A percentile compares a stretch with the other conserved stretches of the same genome.
phyloP scores from a whole-genome alignment of 2,888 invertebrate species.

The Mimachlamys varia region DNA sequence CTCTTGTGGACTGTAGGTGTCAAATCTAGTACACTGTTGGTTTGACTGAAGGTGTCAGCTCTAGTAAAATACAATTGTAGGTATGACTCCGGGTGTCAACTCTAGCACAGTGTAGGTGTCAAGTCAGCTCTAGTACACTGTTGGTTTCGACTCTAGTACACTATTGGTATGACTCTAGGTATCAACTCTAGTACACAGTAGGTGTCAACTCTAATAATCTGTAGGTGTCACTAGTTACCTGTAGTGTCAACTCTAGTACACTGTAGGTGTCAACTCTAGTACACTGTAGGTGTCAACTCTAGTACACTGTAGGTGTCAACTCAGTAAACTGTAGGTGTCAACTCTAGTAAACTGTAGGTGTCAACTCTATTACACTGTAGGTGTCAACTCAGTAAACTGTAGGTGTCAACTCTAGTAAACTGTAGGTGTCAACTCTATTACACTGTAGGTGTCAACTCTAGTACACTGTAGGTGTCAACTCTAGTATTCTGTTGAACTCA shows the following conservation, averaged over 20 bases:
- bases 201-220: background rate
- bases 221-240: background rate
- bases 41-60: background rate
- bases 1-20: background rate
- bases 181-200: background rate
- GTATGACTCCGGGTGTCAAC: background rate
- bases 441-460: background rate
- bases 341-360: background rate
- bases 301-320: too few relatives aligned
- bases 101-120: background rate
- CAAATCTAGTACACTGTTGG: background rate
- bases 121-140: background rate
- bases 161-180: background rate
- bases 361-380: background rate
- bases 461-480: background rate
- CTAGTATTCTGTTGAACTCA: too few relatives aligned
- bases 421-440: too few relatives aligned
- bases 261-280: too few relatives aligned
- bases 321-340: too few relatives aligned
- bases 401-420: background rate
- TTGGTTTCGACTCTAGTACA: background rate
- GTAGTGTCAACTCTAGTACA: background rate
- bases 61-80: background rate
- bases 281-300: background rate
- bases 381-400: too few relatives aligned